These are phyloP conservation scores for Notothenia rossii DNA, from an alignment of 2,113 vertebrate species.

Conservation along the genomic window DNA sequence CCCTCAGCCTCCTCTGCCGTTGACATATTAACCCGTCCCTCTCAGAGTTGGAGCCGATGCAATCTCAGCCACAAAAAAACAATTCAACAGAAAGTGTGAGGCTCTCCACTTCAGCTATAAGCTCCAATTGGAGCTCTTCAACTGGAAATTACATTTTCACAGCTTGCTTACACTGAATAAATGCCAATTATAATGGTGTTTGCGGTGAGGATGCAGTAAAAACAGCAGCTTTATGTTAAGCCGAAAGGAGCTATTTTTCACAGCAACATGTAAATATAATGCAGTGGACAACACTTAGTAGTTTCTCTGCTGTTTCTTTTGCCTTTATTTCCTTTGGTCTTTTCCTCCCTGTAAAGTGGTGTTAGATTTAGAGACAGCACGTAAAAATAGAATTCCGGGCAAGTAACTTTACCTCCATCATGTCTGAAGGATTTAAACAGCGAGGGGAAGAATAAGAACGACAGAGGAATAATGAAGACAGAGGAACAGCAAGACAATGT, in stretches of 20 bases:
- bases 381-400: slow-evolving; percentile 22
- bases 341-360: slow-evolving; percentile 28
- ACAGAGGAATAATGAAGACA: not conserved
- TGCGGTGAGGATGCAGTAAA: slow-evolving; percentile 45
- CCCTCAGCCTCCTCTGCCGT: slow-evolving; percentile 36
- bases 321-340: not conserved
- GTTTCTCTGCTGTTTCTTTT: not conserved
- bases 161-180: slow-evolving; percentile 73
- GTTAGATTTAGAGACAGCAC: slow-evolving; percentile 22
- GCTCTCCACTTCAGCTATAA: slow-evolving; percentile 61
- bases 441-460: not conserved
- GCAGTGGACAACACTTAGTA: slow-evolving; percentile 16
- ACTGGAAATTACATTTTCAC: slow-evolving; percentile 76
- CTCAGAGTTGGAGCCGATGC: slow-evolving; percentile 48
- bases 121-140: slow-evolving; percentile 66
- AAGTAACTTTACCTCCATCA: slow-evolving; percentile 16
- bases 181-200: slow-evolving; percentile 56
- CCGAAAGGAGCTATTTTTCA: slow-evolving; percentile 35
- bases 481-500: slow-evolving; percentile 18
- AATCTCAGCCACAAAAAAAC: slow-evolving; percentile 62
- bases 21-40: slow-evolving; percentile 53
- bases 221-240: slow-evolving; percentile 47
- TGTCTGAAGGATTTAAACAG: slow-evolving; percentile 37
- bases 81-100: slow-evolving; percentile 62
- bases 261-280: slow-evolving; percentile 46